Percentiles rank a stretch among this genome's conserved stretches.
Conservation (phyloP, 1,140 invertebrate genomes). For the Pseudobourletiella spinata region DNA sequence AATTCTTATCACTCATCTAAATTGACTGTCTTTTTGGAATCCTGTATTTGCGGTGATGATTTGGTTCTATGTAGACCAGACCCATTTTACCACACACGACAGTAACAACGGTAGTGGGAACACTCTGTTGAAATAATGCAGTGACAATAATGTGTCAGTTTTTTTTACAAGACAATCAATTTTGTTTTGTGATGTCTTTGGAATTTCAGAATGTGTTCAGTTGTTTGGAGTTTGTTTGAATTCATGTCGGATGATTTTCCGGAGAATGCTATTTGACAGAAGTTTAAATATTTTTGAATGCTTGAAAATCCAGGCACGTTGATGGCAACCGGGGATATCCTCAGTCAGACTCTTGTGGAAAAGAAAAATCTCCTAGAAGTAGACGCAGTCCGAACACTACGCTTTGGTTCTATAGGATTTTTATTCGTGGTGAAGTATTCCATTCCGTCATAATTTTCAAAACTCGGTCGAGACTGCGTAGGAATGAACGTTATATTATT, state of each 20-base stretch:
- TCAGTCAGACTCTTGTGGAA: constrained; percentile 50
- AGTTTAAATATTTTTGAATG: too few relatives aligned
- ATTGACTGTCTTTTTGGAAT: too few relatives aligned
- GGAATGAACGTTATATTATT: not conserved
- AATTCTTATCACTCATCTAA: too few relatives aligned
- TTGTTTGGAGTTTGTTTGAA: not conserved
- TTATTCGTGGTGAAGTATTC: constrained; percentile 42
- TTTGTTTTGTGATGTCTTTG: too few relatives aligned
- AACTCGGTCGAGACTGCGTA: not conserved
- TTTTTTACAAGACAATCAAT: too few relatives aligned
- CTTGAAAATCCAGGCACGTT: constrained; percentile 49
- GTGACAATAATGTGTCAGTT: too few relatives aligned
- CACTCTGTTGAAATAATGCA: too few relatives aligned
- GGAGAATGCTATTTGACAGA: not conserved
- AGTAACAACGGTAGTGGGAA: too few relatives aligned
- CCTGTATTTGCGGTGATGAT: too few relatives aligned
- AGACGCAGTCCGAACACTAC: constrained; percentile 43
- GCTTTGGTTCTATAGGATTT: constrained; percentile 47
- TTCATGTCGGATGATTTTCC: not conserved
- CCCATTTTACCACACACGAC: too few relatives aligned
- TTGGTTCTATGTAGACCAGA: too few relatives aligned
- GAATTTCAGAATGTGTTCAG: not conserved
- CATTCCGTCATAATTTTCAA: not conserved
- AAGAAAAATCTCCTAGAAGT: constrained; percentile 41
- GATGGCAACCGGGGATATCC: constrained; percentile 51